Percentiles rank a stretch among this genome's conserved stretches.
Conservation (phyloP, 2,888 invertebrate genomes). For the Cloeon dipterum region DNA sequence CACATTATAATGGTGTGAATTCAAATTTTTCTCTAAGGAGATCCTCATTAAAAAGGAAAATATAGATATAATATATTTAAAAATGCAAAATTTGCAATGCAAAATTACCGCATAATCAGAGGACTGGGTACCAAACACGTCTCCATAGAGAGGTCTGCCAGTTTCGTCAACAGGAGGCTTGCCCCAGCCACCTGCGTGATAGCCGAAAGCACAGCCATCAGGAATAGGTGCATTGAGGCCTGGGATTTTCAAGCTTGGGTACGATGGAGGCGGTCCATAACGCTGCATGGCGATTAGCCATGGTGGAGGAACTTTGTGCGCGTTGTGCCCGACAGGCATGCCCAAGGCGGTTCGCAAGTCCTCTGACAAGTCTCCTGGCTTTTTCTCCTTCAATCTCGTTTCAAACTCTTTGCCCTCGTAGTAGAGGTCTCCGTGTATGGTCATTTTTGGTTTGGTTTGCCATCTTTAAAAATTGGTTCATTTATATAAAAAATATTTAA, state of each 20-base stretch:
- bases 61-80: background rate
- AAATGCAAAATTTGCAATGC: no score
- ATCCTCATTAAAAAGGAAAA: no score
- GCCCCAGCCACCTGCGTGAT: conserved; percentile 99
- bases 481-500: background rate
- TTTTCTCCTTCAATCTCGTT: conserved; percentile 90
- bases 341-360: conserved; percentile 90
- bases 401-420: conserved; percentile 99
- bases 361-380: conserved; percentile 92
- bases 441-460: conserved; percentile 98
- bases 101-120: conserved; percentile 44
- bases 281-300: conserved; percentile 96
- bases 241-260: conserved; percentile 93
- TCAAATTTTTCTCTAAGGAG: no score
- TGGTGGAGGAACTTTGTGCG: conserved; percentile 75
- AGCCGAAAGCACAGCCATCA: conserved; percentile 91
- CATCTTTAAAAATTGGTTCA: conserved; percentile 36
- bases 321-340: conserved; percentile 93
- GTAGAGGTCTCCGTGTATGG: conserved; percentile 94
- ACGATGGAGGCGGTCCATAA: conserved; percentile 97
- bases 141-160: conserved; percentile 94
- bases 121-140: conserved; percentile 80
- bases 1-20: no score
- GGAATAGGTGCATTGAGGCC: conserved; percentile 97
- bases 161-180: conserved; percentile 98